Percentiles rank a stretch among this genome's conserved stretches.
Conservation (phyloP, 1,140 invertebrate genomes). For the Hylaeus volcanicus region DNA sequence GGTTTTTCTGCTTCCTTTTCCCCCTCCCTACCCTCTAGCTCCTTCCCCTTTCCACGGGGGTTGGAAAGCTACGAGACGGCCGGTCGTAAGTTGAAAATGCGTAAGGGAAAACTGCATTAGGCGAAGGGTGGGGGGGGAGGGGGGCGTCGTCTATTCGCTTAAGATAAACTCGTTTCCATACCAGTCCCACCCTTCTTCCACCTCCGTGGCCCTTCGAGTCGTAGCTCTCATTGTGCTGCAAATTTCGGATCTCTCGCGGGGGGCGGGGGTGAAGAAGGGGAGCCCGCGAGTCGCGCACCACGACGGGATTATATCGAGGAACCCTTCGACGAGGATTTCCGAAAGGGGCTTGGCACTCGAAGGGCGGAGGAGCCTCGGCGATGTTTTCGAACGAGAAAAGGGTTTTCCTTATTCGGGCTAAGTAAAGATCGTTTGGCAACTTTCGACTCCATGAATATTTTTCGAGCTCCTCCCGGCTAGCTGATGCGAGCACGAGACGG, state of each 20-base stretch:
- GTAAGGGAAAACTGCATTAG: conserved; percentile 54
- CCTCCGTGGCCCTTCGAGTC: conserved; percentile 34
- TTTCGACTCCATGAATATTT: conserved; percentile 27
- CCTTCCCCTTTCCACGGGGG: neutral
- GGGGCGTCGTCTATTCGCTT: conserved; percentile 41
- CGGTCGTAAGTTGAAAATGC: conserved; percentile 43
- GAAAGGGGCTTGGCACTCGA: too few relatives aligned
- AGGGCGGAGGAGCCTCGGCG: neutral
- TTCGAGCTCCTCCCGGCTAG: neutral
- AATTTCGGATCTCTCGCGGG: conserved; percentile 44
- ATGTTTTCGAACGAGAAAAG: conserved; percentile 40
- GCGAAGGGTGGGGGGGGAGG: neutral
- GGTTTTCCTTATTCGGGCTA: conserved; percentile 36
- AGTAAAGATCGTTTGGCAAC: conserved; percentile 3
- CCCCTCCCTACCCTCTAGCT: neutral
- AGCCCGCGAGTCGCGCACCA: neutral
- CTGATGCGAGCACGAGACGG: neutral
- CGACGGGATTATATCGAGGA: conserved; percentile 12
- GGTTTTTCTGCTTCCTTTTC: neutral
- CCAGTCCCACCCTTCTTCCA: neutral
- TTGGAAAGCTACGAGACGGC: neutral
- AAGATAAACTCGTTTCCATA: conserved; percentile 61
- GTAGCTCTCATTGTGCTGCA: conserved; percentile 53
- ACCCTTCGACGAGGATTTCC: neutral
- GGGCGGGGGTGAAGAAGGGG: neutral